phyloP scores from a whole-genome alignment of 2,888 invertebrate species.

The Caenorhabditis sinica region DNA sequence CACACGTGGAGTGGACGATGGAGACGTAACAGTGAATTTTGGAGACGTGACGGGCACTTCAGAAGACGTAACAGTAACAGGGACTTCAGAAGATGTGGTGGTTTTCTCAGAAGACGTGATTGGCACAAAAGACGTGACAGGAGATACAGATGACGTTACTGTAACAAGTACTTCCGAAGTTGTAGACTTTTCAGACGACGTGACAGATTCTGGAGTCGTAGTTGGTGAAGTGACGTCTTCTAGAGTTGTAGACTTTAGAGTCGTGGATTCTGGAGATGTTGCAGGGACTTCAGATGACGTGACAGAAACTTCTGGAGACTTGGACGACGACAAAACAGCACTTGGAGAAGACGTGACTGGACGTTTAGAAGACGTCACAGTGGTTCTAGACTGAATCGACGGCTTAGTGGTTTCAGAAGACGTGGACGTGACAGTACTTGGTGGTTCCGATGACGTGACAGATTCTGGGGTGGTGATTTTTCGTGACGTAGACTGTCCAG shows the following conservation, averaged over 20 bases:
- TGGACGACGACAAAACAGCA: too few relatives aligned
- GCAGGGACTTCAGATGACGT: too few relatives aligned
- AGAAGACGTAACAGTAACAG: conserved; percentile 1
- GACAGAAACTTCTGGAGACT: too few relatives aligned
- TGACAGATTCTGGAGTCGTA: conserved; percentile 3
- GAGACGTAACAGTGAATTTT: neutral
- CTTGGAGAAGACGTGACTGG: conserved; percentile 11
- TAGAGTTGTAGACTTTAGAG: conserved; percentile 3
- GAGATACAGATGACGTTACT: conserved; percentile 49
- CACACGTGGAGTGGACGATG: conserved; percentile 37
- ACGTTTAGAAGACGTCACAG: neutral
- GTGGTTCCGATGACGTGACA: conserved; percentile 2
- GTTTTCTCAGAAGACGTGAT: conserved; percentile 20
- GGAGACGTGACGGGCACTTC: conserved; percentile 16
- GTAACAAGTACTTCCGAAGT: neutral
- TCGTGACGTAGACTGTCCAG: neutral
- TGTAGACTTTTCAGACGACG: neutral
- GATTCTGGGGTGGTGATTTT: too few relatives aligned
- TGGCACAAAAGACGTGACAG: neutral
- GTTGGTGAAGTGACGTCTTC: neutral
- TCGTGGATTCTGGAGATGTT: neutral
- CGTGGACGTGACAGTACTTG: neutral
- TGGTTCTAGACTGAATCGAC: conserved; percentile 7
- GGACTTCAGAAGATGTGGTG: neutral
- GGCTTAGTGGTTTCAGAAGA: conserved; percentile 4